Evolutionary conservation across 2,797 vertebrate species (phyloP).

Genomic region (Emydoidea blandingii): DNA sequence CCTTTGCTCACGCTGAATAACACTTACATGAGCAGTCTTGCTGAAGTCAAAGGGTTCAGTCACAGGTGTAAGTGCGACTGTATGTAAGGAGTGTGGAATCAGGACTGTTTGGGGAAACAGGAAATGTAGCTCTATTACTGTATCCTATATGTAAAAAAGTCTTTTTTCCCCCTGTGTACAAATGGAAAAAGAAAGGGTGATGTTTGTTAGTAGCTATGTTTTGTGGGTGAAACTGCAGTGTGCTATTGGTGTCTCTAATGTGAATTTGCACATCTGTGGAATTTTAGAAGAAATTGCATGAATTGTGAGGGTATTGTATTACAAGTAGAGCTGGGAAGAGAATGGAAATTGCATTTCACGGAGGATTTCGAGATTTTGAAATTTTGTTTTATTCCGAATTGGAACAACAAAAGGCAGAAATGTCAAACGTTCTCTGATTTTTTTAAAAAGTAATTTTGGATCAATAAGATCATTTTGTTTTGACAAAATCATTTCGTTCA

Average conservation of each 20-base stretch:
- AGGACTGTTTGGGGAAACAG: not conserved
- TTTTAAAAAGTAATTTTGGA: not conserved
- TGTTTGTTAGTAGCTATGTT: not conserved
- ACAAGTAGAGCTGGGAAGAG: not conserved
- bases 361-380: not conserved
- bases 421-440: not conserved
- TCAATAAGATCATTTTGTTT: not conserved
- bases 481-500: not conserved
- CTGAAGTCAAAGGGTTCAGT: not conserved
- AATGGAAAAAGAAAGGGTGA: not conserved
- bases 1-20: not conserved
- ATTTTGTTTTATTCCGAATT: not conserved
- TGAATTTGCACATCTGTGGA: not conserved
- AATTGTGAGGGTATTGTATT: not conserved
- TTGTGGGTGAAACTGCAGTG: not conserved
- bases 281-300: not conserved
- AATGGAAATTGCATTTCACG: not conserved
- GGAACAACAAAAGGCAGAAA: not conserved
- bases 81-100: rapidly evolving
- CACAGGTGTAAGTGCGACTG: not conserved
- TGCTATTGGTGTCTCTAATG: not conserved
- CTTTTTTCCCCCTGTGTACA: not conserved
- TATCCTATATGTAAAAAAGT: not conserved
- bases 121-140: not conserved
- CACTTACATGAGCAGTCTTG: not conserved